Evolutionary conservation across 1,140 invertebrate species (phyloP).

Genomic region (Danaus plexippus): DNA sequence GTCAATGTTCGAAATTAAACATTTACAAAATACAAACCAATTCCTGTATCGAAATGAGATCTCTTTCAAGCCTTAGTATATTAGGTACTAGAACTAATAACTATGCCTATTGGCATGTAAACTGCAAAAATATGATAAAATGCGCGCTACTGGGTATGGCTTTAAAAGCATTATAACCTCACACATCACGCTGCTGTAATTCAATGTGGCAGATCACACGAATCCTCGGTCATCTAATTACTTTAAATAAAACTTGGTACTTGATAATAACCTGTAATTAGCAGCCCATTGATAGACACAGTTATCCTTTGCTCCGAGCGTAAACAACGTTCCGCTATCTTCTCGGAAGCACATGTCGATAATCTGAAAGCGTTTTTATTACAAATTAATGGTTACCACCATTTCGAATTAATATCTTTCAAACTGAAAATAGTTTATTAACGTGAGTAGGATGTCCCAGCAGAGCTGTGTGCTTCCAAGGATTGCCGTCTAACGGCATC

Average conservation of each 20-base stretch:
- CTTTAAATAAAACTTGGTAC: neutral
- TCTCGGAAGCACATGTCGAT: slow-evolving; percentile 47
- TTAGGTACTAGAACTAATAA: no score
- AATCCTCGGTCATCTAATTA: neutral
- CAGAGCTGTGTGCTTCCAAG: slow-evolving; percentile 77
- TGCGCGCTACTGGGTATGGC: no score
- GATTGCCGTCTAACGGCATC: slow-evolving; percentile 81
- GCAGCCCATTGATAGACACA: slow-evolving; percentile 49
- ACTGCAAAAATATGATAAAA: no score
- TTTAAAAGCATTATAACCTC: no score
- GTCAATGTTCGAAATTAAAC: neutral
- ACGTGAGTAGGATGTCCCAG: slow-evolving; percentile 77
- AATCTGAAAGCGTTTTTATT: slow-evolving; percentile 24
- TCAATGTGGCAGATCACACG: no score
- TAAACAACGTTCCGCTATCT: slow-evolving; percentile 45
- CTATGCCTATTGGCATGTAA: no score
- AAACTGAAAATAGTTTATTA: neutral
- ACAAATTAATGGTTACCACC: no score
- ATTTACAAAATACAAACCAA: neutral
- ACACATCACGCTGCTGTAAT: no score
- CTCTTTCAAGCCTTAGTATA: no score
- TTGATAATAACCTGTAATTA: slow-evolving; percentile 39
- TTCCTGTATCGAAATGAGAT: no score
- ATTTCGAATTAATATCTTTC: no score
- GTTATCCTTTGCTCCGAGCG: slow-evolving; percentile 46